Conservation (phyloP, 2,888 invertebrate species). For the Chironomus riparius region DNA sequence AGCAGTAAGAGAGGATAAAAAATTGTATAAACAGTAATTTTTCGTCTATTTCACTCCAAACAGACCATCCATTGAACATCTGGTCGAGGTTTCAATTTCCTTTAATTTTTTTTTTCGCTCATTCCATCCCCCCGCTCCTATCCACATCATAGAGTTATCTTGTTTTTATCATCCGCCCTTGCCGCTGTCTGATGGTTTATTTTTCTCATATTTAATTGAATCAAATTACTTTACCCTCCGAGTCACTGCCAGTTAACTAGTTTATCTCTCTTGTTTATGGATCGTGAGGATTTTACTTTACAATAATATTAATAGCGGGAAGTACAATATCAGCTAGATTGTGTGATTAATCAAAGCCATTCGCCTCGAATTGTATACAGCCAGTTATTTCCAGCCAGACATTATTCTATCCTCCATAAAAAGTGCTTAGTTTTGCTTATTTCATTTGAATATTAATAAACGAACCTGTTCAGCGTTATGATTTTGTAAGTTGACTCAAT, state of each 20-base stretch:
- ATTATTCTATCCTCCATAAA: not conserved
- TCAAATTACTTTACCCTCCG: not conserved
- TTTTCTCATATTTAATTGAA: not conserved
- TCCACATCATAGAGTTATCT: not conserved
- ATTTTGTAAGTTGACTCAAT: conserved; percentile 15
- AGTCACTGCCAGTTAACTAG: not conserved
- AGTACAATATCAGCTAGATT: not conserved
- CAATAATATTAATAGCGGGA: not conserved
- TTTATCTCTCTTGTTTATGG: not conserved
- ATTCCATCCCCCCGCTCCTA: not conserved
- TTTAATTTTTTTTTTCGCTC: not conserved
- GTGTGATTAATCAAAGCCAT: not conserved
- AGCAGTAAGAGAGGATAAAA: not conserved
- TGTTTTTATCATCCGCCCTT: not conserved
- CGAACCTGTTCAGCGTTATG: not conserved
- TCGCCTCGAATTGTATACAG: not conserved
- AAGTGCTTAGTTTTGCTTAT: not conserved
- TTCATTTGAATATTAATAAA: conserved; percentile 14
- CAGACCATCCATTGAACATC: conserved; percentile 23
- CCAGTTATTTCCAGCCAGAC: not conserved
- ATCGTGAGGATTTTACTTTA: not conserved
- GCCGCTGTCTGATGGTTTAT: not conserved
- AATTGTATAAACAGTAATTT: conserved; percentile 7
- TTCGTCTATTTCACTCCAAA: not conserved
- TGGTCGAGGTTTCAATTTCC: conserved; percentile 7